Base-by-base conservation (phyloP, 1,140 invertebrate species). In the Orius insidiosus region DNA sequence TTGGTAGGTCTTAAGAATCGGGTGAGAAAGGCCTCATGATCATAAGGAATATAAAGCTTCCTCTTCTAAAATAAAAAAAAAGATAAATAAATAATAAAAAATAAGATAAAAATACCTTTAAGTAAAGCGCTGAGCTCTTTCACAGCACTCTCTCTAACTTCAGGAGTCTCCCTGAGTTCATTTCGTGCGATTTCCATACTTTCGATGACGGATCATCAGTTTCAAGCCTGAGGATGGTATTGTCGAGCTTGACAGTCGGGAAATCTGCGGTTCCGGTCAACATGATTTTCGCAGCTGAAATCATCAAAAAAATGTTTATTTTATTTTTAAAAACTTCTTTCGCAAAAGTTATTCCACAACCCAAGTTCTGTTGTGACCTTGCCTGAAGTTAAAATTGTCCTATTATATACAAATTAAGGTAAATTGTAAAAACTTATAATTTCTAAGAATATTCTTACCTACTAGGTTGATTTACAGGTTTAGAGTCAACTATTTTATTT, bases 1-100 rank as follows among this genome's bases (percentile, higher is more conserved):
- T 86, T 85, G 58, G 74, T 76, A 1, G 81, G 81, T 15, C 83
- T 67, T 10, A 85, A 60, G 54, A 84, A 86, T 38, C 79, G 65
- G 3, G 81, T 68, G 0, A 85, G 61, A 76, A 76, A 86, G 1
- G 72, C 59, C 8, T 83, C 78, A 54, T 76, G 78, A 30, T 84
- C 71, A 8, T 70, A 55, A 1, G 82, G 82, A 35, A 70, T 68
- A n/a, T 64, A 60, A 6, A 86, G 61, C 49, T 19, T 66, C 71
- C 50, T 85, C 80, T 19, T 68, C 81, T 85, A 64, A 3, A 50
- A 72, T 56, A 55, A 55, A 40, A 55, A 49, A 58, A 58, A 53
- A 52, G 48, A 49, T 18, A 11, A 38, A 35, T 49, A 48, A 11
- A 24, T 7, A 45, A 48, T 48, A 30, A 48, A 19, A 49, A 47